Base-by-base conservation (phyloP, 2,113 vertebrate genomes). In the Hiodon tergisus region DNA sequence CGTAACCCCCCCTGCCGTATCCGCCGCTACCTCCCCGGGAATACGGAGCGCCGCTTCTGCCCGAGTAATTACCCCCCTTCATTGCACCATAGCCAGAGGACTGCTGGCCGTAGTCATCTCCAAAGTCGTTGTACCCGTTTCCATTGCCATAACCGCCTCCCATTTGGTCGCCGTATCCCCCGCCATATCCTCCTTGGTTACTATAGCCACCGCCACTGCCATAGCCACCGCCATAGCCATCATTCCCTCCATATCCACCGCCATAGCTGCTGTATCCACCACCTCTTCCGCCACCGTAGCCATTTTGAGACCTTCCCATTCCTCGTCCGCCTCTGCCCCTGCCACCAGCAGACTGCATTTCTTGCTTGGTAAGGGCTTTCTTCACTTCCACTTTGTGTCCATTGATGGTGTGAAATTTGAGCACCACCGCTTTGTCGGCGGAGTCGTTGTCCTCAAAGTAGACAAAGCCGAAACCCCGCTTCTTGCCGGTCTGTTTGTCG, bases 371-470 rank as follows among this genome's bases (percentile, higher is more conserved):
- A 69, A 95, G 93, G 16, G 93, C 94, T 70, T 94, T 94, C 85
- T 94, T 94, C 50, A 95, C 94, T 81, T 94, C 94, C 78, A 94
- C 93, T 76, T 93, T 92, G 81, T 94, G 92, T 73, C 93, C 94
- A 82, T 94, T 94, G 85, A 95, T 93, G 1, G 93, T 92, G 65
- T 94, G 93, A 80, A 94, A 94, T 86, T 94, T 94, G 48, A 93
- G 92, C 78, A 95, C 93, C 0, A 95, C 95, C 5, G 94, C 94
- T 82, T 98, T 98, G 71, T 98, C 96, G 2, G 96, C 96, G 0
- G 96, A 92, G 81, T 97, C 96, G 88, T 97, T 93, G 67, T 93
- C 96, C 74, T 93, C 92, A 78, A 97, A 98, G 80, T 97, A 95
- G 54, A 98, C 94, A 87, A 98, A 57, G 79, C 95, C 96, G 82